Conservation (phyloP, 1,140 invertebrate species). For the Holcopasites calliopsidis region DNA sequence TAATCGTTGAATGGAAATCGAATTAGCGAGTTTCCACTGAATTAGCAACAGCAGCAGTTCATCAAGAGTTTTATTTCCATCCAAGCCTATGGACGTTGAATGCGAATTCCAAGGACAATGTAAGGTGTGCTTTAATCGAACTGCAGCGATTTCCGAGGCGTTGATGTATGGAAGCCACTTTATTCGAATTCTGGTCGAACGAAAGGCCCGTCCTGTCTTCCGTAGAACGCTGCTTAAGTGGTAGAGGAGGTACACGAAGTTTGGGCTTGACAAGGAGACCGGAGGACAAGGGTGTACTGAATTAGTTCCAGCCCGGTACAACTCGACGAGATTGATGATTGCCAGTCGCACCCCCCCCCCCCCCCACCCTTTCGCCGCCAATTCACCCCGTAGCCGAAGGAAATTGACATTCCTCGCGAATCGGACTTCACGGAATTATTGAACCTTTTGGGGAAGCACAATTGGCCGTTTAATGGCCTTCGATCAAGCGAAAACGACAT, state of each 20-base stretch:
- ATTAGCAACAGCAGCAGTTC: neutral
- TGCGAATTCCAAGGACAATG: constrained; percentile 52
- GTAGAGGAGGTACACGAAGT: constrained; percentile 50
- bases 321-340: constrained; percentile 75
- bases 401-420: constrained; percentile 52
- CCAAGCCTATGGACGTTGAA: constrained; percentile 18
- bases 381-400: constrained; percentile 12
- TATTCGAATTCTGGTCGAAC: constrained; percentile 68
- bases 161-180: constrained; percentile 72
- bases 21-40: neutral
- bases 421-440: constrained; percentile 34
- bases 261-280: constrained; percentile 66
- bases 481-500: constrained; percentile 1
- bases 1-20: neutral
- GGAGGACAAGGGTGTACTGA: constrained; percentile 73
- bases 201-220: constrained; percentile 64
- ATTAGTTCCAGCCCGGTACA: constrained; percentile 74
- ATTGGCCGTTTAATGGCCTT: constrained; percentile 34
- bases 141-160: constrained; percentile 52
- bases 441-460: constrained; percentile 34
- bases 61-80: neutral
- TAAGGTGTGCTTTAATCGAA: constrained; percentile 47
- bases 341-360: constrained; percentile 1
- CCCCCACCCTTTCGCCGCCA: neutral
- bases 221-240: constrained; percentile 56